A percentile compares a stretch with the other conserved stretches of the same genome.
phyloP scores from a whole-genome alignment of 2,888 invertebrate genomes.

The Oligia fasciuncula region DNA sequence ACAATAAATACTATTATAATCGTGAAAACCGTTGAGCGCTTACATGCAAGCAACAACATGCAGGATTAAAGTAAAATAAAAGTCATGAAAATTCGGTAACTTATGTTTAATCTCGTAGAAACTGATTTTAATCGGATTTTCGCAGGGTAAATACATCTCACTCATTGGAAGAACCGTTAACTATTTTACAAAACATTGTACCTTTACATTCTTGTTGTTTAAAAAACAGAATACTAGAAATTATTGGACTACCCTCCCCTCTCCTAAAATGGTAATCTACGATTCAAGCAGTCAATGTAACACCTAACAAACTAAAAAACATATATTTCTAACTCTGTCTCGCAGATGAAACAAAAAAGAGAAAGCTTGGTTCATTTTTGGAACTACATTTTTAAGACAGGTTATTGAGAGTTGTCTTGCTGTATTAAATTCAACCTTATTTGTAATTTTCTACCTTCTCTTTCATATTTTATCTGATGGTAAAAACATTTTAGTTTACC shows the following conservation, averaged over 20 bases:
- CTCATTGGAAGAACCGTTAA: conserved; percentile 38
- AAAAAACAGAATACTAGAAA: conserved; percentile 20
- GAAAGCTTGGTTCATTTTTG: background rate
- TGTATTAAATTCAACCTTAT: background rate
- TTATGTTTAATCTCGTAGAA: conserved; percentile 66
- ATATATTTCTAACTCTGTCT: background rate
- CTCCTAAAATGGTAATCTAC: conserved; percentile 21
- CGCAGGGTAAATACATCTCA: conserved; percentile 44
- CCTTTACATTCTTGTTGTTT: conserved; percentile 43
- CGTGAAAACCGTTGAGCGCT: background rate
- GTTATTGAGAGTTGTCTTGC: background rate
- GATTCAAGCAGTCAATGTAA: background rate
- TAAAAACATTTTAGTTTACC: background rate
- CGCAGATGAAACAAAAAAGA: background rate
- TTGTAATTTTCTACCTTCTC: background rate
- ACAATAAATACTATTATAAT: background rate
- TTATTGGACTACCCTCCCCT: background rate
- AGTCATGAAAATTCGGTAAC: conserved; percentile 61
- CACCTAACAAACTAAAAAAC: background rate
- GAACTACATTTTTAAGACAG: background rate
- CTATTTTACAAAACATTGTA: conserved; percentile 49
- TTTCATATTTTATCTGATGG: background rate
- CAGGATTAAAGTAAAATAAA: conserved; percentile 42
- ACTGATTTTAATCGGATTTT: conserved; percentile 57
- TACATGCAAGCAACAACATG: background rate